A percentile compares a stretch with the other conserved stretches of the same genome.
These are phyloP conservation scores for Micromussa lordhowensis DNA, from an alignment of 92 coral and sea anemone genomes.

Conservation along the genomic window DNA sequence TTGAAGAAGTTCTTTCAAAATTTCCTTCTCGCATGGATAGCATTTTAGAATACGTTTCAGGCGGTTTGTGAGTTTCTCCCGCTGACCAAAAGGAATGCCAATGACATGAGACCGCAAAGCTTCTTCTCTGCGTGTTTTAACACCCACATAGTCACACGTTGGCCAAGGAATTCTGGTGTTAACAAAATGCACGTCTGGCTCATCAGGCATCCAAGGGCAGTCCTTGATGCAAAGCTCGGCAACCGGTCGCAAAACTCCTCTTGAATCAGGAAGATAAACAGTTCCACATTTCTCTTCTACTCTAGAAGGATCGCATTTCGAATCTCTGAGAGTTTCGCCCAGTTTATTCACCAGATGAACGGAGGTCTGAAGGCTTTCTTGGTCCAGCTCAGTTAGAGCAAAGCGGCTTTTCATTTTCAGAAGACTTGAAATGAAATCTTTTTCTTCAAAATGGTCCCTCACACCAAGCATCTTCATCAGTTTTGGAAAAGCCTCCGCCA, in stretches of 20 bases:
- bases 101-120: constrained; percentile 53
- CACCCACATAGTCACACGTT: constrained; percentile 58
- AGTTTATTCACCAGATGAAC: constrained; percentile 26
- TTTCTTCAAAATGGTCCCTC: constrained; percentile 31
- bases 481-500: constrained; percentile 2
- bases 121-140: constrained; percentile 64
- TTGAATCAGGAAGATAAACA: constrained; percentile 71
- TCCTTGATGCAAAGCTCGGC: constrained; percentile 68
- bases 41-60: constrained; percentile 73
- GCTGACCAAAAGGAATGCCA: constrained; percentile 81
- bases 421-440: constrained; percentile 44
- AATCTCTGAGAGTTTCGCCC: background rate
- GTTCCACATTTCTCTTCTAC: background rate
- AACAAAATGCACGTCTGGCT: constrained; percentile 49
- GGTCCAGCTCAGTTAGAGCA: constrained; percentile 17
- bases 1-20: constrained; percentile 91
- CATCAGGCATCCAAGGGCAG: constrained; percentile 72
- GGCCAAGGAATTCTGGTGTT: constrained; percentile 37
- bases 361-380: background rate
- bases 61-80: constrained; percentile 82
- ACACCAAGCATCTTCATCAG: constrained; percentile 46
- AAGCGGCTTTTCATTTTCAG: constrained; percentile 6
- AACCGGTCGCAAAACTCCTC: constrained; percentile 33
- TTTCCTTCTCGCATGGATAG: constrained; percentile 80
- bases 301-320: background rate